Percentiles rank a stretch among this genome's conserved stretches.
Evolutionary conservation across 2,888 invertebrate genomes (phyloP).

Genomic region (Acronicta psi): DNA sequence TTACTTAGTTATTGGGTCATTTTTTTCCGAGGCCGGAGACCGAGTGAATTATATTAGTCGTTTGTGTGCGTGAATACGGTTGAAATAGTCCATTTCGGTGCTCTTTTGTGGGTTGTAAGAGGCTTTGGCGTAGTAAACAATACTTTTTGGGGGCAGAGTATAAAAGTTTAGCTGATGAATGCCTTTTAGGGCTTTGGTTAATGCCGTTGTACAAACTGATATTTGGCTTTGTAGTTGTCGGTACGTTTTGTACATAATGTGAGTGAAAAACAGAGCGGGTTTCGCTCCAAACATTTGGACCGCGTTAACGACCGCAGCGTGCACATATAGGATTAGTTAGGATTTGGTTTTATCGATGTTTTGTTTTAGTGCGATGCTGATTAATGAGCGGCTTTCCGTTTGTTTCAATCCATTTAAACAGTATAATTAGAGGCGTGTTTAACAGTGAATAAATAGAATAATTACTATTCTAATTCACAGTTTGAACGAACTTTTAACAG

Average conservation of each 20-base stretch:
- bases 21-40: constrained; percentile 68
- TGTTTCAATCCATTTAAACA: constrained; percentile 17
- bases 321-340: constrained; percentile 31
- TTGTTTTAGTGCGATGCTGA: constrained; percentile 32
- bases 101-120: constrained; percentile 70
- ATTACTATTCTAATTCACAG: background rate
- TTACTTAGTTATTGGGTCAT: constrained; percentile 80
- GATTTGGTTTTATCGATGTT: constrained; percentile 34
- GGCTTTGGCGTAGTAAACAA: constrained; percentile 70
- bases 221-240: constrained; percentile 38
- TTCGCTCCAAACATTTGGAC: constrained; percentile 12
- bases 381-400: constrained; percentile 36
- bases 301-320: constrained; percentile 17
- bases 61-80: constrained; percentile 77
- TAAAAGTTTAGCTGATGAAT: constrained; percentile 61
- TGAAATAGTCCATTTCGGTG: constrained; percentile 75
- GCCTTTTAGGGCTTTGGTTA: constrained; percentile 52
- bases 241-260: constrained; percentile 15
- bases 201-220: constrained; percentile 15
- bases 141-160: constrained; percentile 61
- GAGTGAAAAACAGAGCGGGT: constrained; percentile 6
- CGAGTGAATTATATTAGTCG: constrained; percentile 78
- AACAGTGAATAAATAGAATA: background rate
- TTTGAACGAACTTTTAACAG: background rate
- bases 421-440: constrained; percentile 23